These are phyloP conservation scores for Sebastiscus albofasciatus DNA, from an alignment of 2,797 vertebrate species.

Conservation along the genomic window DNA sequence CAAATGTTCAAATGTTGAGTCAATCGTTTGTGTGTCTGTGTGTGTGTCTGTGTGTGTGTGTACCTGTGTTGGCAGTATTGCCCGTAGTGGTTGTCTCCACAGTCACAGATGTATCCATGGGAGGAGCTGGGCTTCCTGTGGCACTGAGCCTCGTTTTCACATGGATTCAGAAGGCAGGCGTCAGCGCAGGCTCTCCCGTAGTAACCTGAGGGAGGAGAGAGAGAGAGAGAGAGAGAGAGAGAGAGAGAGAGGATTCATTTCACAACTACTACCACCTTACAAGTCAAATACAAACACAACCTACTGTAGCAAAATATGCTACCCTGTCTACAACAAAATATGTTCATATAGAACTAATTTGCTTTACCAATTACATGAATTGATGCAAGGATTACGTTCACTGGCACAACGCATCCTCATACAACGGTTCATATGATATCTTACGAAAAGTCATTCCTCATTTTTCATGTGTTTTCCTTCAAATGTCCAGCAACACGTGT, in stretches of 20 bases:
- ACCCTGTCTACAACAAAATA: not conserved
- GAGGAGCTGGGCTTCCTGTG: slow-evolving; percentile 88
- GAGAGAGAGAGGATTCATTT: not conserved
- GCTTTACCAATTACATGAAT: not conserved
- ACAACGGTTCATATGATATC: no score
- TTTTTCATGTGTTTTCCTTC: no score
- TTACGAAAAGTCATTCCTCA: no score
- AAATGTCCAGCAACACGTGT: no score
- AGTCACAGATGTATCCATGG: slow-evolving; percentile 93
- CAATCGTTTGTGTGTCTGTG: not conserved
- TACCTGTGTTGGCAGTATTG: slow-evolving; percentile 98
- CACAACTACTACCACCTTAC: not conserved
- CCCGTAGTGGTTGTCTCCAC: slow-evolving; percentile 92
- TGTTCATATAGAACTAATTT: not conserved
- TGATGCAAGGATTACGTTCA: not conserved
- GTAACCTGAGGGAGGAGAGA: slow-evolving; percentile 83
- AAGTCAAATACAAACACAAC: not conserved
- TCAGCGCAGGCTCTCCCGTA: slow-evolving; percentile 93
- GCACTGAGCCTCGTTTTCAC: slow-evolving; percentile 94
- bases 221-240: not conserved
- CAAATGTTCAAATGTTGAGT: not conserved
- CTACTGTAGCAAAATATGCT: not conserved
- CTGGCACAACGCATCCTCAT: not conserved
- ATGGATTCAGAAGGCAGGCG: slow-evolving; percentile 95
- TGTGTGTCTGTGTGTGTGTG: slow-evolving; percentile 12